Evolutionary conservation across 2,113 vertebrate genomes (phyloP), one percentile per base, ranked within the genome.

Genomic region (Smithornis capensis): DNA sequence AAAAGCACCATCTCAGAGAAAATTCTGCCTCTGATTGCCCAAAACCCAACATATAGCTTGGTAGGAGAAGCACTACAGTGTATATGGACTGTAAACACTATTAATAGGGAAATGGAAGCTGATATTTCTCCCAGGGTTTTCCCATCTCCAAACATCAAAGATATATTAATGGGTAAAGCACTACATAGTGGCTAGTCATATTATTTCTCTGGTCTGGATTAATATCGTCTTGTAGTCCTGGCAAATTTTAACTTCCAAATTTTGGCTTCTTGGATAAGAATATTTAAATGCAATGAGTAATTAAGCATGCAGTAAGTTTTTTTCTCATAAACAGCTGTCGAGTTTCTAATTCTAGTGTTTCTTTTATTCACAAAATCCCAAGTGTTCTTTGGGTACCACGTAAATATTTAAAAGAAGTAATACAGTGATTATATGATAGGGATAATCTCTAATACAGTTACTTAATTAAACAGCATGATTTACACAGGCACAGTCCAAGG

Each of bases 381-480:
- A 78, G 49, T 40, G 45, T 65, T 89, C 87, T 62, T 83, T 68
- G 69, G 31, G 49, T 68, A 82, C 17, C 38, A 87, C 44, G n/a
- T 75, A 79, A 88, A 65, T 59, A 53, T 79, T 84, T 84, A 56
- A 79, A 89, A 92, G 28, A 62, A 88, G 59, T 35, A 78, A 52
- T 44, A 47, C 15, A 56, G 27, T 1, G 0, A 49, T 85, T 65
- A 21, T 17, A 29, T 1, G 4, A 84, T 49, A 45, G n/a, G 56
- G 52, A 70, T 93, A 50, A 74, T 88, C 33, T 70, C 79, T 67
- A 55, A 44, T 63, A 82, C 44, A 49, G 57, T 52, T 76, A 52
- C 76, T 88, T 92, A 93, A 92, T 91, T 91, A 70, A 81, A 70
- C 23, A 92, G n/a, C 19, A 42, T 82, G 25, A 45, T 86, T 95